Base-by-base conservation (phyloP, 1,140 invertebrate species). In the Magallana ariakensis region DNA sequence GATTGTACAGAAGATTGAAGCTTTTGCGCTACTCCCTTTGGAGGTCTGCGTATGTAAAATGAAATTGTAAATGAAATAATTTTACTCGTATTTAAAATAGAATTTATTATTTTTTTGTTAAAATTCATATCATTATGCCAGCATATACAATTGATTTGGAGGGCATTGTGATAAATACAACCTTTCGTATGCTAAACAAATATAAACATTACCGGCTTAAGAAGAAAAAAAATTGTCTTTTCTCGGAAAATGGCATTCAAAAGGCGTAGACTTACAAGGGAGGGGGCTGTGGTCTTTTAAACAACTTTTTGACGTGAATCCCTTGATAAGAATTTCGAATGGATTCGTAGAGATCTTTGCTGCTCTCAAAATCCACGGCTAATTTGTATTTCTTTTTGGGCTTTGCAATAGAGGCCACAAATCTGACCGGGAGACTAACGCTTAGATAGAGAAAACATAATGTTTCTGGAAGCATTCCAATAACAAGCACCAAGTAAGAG, bases 391-490 rank as follows among this genome's bases (percentile, higher is more conserved):
- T 85, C 22, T 85, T 82, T 15, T 83, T 80, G 13, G 80, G 80
- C 16, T 85, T 80, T 5, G 26, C 26, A 0, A 88, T 19, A 9
- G 90, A 87, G 16, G 46, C 6, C 9, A 85, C 46, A 62, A 89
- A 88, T 11, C 90, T 83, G 1, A 85, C 86, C 0, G 91, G 90
- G 16, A 90, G 83, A 55, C 85, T 87, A 9, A 91, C 57, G 62
- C 87, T 89, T 26, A 92, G 87, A 85, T 92, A 92, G 1, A 86
- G 46, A 13, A 89, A 87, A 80, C 91, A 91, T 19, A 87, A 7
- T 3, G 91, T 22, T 55, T 84, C 83, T 7, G 91, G 91, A 11
- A 92, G 55, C 55, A 19, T 86, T 13, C 89, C 80, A 1, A 82
- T 16, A 13, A 91, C n/a, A 1, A 90, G 6, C 4, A 90, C 10